Base-by-base conservation (phyloP, 64 coral and sea anemone genomes). In the Montipora sp. region DNA sequence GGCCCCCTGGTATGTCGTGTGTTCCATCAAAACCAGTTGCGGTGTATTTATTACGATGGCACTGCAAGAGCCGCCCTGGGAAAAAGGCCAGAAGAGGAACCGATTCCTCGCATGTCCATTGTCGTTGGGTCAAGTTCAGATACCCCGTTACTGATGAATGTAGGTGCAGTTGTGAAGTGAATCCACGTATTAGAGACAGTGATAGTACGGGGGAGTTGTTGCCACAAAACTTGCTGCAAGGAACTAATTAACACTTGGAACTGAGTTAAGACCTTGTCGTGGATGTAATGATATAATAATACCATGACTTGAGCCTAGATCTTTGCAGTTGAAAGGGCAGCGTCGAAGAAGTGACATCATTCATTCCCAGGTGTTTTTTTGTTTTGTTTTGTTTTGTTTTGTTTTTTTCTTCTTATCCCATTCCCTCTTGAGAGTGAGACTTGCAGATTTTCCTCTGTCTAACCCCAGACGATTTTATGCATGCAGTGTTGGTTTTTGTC, bases 1-100 rank as follows among this genome's bases (percentile, higher is more conserved):
- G 82, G 82, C 82, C 82, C 8, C 65, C 47, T n/a, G 82, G 82
- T 2, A 85, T 85, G 82, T 85, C 82, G 8, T 85, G 82, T 13
- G 65, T 46, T 48, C 44, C 82, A 8, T 71, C 65, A 5, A 63
- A 85, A 22, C 82, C 60, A 50, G 18, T 19, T 18, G 3, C 45
- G 5, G 82, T 85, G 61, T 71, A 71, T 43, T 20, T 85, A 11
- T 9, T 85, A 49, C 61, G 82, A 20, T 85, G 82, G 82, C 16
- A 71, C 46, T 85, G 82, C 47, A 85, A 49, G 20, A 71, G 19
- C 45, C 82, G 82, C 24, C 6, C 24, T 5, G 58, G 80, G 10
- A 67, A 68, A 10, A 85, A 85, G 47, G 61, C 61, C 5, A 70
- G 66, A n/a, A 85, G 65, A 4, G 82, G 82, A 9, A 47, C 82